Evolutionary conservation across 1,140 invertebrate genomes (phyloP), one percentile per base, ranked within the genome.

Genomic region (Lepidurus couesii): DNA sequence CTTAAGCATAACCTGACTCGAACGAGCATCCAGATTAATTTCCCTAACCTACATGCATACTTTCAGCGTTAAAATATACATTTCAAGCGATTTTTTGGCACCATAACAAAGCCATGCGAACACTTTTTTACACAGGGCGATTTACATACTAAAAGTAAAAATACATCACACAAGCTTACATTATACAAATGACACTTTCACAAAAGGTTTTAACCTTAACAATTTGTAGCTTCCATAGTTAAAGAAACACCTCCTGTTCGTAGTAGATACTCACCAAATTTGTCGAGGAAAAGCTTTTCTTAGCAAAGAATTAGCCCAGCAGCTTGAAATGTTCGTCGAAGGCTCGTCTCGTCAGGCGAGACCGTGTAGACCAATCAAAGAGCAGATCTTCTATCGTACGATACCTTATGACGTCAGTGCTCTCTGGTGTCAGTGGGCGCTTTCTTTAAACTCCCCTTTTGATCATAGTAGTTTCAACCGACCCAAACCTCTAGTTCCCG

Each of bases 221-320:
- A 7, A 21, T 1, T 21, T 65, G 53, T 65, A 21, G 16, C 21
- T 21, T n/a, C 53, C 16, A 65, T 21, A 16, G 53, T 65, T 13
- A 65, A 65, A n/a, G n/a, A 13, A n/a, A n/a, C 21, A 13, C 16
- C 21, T 65, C 53, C 53, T n/a, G 53, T 13, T 65, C 53, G 53
- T n/a, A 16, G 21, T 65, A 65, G 53, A 65, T n/a, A 65, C 53
- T 65, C 53, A 65, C 53, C 53, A 65, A 65, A 65, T 65, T 65
- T 65, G 53, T 65, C 7, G 53, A 65, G 53, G 21, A 13, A 65
- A 65, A 65, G 53, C 53, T 65, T 65, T 65, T 65, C 53, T 65
- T 65, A 65, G 53, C 8, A 34, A 34, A 34, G 34, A 34, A 34
- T 34, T 2, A 34, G 34, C 3, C 34, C 34, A 34, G 34, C 53